These are phyloP conservation scores for Ariolimax columbianus DNA, from an alignment of 2,888 invertebrate species.

Conservation along the genomic window DNA sequence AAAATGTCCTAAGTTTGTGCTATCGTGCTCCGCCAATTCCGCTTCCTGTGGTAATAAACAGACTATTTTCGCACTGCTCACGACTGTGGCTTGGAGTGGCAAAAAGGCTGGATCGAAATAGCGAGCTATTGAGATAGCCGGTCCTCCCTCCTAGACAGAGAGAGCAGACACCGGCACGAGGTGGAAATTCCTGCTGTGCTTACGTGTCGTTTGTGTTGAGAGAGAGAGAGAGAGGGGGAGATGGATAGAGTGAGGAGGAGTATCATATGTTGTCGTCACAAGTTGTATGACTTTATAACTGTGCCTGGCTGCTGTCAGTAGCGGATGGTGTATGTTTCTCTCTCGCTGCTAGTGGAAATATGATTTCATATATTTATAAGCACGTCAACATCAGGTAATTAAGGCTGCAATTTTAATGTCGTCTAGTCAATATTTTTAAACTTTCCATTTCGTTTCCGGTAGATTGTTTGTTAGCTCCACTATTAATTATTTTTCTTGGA, in stretches of 20 bases:
- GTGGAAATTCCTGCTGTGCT: conserved; percentile 14
- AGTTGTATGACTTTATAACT: background rate
- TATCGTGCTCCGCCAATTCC: background rate
- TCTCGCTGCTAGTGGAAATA: background rate
- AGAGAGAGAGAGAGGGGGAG: background rate
- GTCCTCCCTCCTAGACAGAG: background rate
- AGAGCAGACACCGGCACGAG: conserved; percentile 14
- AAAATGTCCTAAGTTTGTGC: no score
- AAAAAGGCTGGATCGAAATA: background rate
- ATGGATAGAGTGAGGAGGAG: background rate
- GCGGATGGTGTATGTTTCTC: background rate
- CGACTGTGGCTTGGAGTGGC: background rate
- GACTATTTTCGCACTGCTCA: background rate
- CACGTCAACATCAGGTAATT: conserved; percentile 13
- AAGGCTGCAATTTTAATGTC: background rate
- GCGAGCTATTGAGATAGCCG: conserved; percentile 3
- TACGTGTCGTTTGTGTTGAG: conserved; percentile 16
- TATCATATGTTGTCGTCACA: background rate
- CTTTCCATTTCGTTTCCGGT: no score
- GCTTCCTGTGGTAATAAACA: background rate
- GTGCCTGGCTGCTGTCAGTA: background rate
- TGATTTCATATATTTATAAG: conserved; percentile 22
- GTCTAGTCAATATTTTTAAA: no score
- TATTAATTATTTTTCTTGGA: no score
- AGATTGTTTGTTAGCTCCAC: no score